phyloP scores from a whole-genome alignment of 2,797 vertebrate species.

The Pteronotus mesoamericanus region DNA sequence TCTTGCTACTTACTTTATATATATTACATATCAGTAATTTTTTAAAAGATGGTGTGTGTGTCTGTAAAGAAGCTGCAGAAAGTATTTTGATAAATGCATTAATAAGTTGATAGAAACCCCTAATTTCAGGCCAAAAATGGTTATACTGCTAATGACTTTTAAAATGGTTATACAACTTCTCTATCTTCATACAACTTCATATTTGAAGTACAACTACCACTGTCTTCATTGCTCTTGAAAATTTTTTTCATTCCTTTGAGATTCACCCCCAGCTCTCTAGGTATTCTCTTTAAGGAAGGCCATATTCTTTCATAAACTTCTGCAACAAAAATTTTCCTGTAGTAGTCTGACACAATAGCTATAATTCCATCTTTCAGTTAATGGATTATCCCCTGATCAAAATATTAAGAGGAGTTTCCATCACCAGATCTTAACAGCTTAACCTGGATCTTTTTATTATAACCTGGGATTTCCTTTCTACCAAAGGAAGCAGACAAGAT shows the following conservation, averaged over 20 bases:
- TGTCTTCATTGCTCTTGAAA: neutral
- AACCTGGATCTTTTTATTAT: neutral
- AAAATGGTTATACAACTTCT: neutral
- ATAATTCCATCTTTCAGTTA: neutral
- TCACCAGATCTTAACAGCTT: slow-evolving; percentile 22
- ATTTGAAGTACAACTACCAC: neutral
- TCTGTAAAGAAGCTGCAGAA: neutral
- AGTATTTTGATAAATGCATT: neutral
- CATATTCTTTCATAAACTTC: neutral
- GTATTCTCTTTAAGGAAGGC: neutral
- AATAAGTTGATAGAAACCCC: neutral
- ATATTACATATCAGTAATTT: neutral
- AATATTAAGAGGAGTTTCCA: neutral
- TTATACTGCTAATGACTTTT: neutral
- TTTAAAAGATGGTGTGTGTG: neutral
- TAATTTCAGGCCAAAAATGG: neutral
- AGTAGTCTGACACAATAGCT: neutral
- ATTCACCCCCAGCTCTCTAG: neutral
- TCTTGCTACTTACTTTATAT: neutral
- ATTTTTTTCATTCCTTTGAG: neutral
- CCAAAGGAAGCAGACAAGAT: neutral
- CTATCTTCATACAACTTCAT: no score
- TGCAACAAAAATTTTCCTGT: neutral
- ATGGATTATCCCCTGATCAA: slow-evolving; percentile 1
- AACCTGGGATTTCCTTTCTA: neutral